phyloP scores from a whole-genome alignment of 2,888 invertebrate genomes.

The Abrostola triplasia region DNA sequence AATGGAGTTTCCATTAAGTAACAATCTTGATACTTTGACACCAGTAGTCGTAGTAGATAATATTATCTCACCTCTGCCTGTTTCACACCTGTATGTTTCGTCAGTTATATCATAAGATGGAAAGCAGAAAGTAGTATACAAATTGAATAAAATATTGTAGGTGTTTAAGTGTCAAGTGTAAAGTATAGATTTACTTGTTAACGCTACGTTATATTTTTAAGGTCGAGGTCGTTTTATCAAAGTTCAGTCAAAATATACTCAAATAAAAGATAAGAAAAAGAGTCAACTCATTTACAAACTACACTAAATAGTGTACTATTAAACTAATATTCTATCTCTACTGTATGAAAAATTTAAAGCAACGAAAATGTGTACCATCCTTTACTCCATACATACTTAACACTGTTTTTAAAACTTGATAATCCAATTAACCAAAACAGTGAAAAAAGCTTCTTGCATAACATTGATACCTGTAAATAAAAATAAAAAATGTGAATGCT shows the following conservation, averaged over 20 bases:
- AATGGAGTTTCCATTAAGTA: background rate
- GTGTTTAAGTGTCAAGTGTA: background rate
- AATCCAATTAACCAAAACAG: background rate
- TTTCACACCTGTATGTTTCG: background rate
- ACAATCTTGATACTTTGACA: conserved; percentile 2
- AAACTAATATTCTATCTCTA: too few relatives aligned
- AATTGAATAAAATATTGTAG: background rate
- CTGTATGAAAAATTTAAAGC: too few relatives aligned
- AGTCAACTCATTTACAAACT: too few relatives aligned
- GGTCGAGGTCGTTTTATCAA: too few relatives aligned
- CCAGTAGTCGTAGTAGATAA: background rate
- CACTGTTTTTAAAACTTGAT: background rate
- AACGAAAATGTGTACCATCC: too few relatives aligned
- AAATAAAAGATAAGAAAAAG: too few relatives aligned
- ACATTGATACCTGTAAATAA: background rate
- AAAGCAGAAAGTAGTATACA: background rate
- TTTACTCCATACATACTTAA: too few relatives aligned
- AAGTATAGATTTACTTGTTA: background rate
- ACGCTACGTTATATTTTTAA: too few relatives aligned
- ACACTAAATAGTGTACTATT: too few relatives aligned
- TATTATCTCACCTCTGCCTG: background rate
- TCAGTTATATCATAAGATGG: background rate
- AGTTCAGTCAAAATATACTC: too few relatives aligned
- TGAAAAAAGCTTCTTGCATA: background rate
- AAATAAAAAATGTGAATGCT: background rate